phyloP scores from a whole-genome alignment of 2,797 vertebrate genomes.

The Natrix natrix region DNA sequence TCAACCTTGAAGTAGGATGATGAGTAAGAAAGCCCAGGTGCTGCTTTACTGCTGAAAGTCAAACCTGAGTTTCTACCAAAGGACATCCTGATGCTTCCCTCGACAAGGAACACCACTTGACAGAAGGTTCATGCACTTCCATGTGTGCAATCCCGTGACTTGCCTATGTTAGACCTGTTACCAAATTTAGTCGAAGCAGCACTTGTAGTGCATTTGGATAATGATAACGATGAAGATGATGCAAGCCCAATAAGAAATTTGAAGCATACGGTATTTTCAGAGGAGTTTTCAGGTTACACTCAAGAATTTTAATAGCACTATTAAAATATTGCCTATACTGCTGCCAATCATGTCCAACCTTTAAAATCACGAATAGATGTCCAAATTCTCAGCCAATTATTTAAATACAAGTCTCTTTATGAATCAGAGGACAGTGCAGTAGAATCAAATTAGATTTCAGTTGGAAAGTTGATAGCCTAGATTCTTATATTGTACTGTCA shows the following conservation, averaged over 20 bases:
- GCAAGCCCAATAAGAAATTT: background rate
- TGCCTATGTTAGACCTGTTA: background rate
- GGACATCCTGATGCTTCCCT: background rate
- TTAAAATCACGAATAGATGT: background rate
- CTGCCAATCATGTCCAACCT: background rate
- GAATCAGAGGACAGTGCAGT: background rate
- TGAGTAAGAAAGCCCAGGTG: background rate
- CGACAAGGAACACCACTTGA: background rate
- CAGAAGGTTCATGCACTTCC: background rate
- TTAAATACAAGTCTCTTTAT: background rate
- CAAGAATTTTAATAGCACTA: background rate
- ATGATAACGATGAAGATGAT: background rate
- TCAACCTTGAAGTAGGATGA: background rate
- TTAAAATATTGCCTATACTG: background rate
- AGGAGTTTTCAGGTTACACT: background rate
- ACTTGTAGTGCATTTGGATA: background rate
- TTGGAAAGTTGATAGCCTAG: background rate
- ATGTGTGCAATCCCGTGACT: background rate
- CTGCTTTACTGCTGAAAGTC: background rate
- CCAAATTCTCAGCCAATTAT: background rate
- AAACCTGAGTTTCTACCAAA: background rate
- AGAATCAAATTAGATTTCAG: background rate
- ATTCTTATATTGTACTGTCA: constrained; percentile 10
- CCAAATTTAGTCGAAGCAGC: background rate
- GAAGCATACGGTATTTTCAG: background rate